Evolutionary conservation across 2,888 invertebrate species (phyloP), one percentile per base, ranked within the genome.

Genomic region (Abrostola tripartita): DNA sequence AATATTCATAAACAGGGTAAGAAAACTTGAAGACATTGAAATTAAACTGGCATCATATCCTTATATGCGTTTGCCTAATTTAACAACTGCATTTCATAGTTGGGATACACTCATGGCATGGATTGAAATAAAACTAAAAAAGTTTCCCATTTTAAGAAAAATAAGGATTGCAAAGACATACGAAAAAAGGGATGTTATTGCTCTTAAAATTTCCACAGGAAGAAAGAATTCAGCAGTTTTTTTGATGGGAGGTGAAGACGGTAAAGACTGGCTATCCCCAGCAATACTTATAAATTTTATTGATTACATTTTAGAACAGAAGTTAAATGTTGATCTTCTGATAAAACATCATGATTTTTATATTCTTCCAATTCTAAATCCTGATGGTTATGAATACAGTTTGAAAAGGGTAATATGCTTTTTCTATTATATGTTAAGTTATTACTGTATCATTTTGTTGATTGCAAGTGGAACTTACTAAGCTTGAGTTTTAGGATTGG

Each of bases 381-480:
- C 93, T 61, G 94, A 94, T 88, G 94, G 94, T 35, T 93, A 91
- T 82, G 82, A 74, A 9, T 89, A 84, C 68, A 92, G 89, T 62
- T 83, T 83, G 67, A 74, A 67, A 50, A 61, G 77, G 83, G 93
- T 93, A 84, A 76, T 71, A 24, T 24, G 24, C 1, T 4, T 24
- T 24, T 2, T 6, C 14, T 44, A 8, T 24, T 47, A 8, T 9
- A 4, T 8, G 24, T 47, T 7, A 14, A 14, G 7, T 47, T 47
- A 9, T 40, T 40, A 9, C 1, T 36, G 5, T 37, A 50, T 6
- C 7, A 36, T 7, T 12, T 7, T 41, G 24, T 24, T 24, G 24
- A 24, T 24, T 24, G 24, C 24, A 24, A 24, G 24, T 38, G 40
- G 0, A 5, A n/a, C 5, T 53, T 37, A 9, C 10, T 40, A 51